Percentiles rank a stretch among this genome's conserved stretches.
Evolutionary conservation across 1,140 invertebrate genomes (phyloP).

Genomic region (Aphaenogaster ashmeadi): DNA sequence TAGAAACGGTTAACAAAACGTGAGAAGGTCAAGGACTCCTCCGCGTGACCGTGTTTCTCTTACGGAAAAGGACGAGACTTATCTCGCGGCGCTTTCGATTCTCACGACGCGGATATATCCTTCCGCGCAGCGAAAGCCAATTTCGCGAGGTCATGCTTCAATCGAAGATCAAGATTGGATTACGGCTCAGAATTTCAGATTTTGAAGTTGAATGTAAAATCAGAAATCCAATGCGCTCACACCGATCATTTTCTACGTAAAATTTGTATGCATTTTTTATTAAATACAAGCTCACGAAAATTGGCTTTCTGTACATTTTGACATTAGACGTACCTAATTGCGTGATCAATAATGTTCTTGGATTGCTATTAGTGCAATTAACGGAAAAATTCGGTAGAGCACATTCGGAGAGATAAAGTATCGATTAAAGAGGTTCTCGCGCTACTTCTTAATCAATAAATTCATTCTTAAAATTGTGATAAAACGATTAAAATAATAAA

Average conservation of each 20-base stretch:
- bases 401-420: neutral
- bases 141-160: neutral
- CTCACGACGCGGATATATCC: neutral
- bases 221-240: no score
- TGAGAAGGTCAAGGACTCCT: slow-evolving; percentile 46
- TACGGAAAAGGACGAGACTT: slow-evolving; percentile 9
- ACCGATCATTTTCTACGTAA: neutral
- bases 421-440: neutral
- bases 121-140: neutral
- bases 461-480: no score
- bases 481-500: no score
- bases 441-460: no score
- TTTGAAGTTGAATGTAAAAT: neutral
- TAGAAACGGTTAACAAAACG: slow-evolving; percentile 30
- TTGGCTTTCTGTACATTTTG: neutral
- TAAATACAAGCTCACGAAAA: neutral
- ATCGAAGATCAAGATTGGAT: neutral
- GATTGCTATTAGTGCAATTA: neutral
- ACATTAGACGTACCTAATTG: neutral
- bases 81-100: neutral
- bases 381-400: neutral
- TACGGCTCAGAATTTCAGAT: neutral
- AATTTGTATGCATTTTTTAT: neutral
- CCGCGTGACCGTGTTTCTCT: neutral
- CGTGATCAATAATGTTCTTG: neutral